Evolutionary conservation across 2,797 vertebrate species (phyloP).

Genomic region (Petrocephalus schoutedeni): DNA sequence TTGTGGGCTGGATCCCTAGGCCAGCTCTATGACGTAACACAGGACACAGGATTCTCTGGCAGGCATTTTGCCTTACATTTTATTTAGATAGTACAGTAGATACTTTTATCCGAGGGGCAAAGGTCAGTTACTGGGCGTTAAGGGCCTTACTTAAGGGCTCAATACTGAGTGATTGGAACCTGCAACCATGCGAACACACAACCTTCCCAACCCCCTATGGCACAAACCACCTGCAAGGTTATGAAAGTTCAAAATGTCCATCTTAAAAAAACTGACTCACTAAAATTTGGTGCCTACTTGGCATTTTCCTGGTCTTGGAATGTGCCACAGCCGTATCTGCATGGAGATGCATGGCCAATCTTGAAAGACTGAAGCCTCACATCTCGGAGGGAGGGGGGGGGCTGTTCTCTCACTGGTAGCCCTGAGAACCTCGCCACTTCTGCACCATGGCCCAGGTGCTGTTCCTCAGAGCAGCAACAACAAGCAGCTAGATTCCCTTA

Average conservation of each 20-base stretch:
- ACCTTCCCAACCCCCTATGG: neutral
- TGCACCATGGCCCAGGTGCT: neutral
- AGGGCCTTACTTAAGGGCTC: neutral
- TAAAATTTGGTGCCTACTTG: neutral
- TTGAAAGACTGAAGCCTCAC: neutral
- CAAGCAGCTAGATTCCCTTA: neutral
- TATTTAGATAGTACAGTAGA: neutral
- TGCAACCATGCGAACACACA: neutral
- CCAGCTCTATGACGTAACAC: no score
- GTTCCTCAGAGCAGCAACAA: neutral
- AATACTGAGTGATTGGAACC: neutral
- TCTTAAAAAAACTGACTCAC: neutral
- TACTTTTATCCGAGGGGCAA: neutral
- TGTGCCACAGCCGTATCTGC: neutral
- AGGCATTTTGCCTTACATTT: neutral
- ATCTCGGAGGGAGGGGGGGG: neutral
- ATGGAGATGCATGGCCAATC: neutral
- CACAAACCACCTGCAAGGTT: neutral
- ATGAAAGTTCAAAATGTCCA: neutral
- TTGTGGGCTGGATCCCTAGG: no score
- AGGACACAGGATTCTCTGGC: no score
- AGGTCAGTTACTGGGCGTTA: neutral
- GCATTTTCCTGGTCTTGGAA: neutral
- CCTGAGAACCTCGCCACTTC: neutral
- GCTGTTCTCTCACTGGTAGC: neutral